phyloP scores from a whole-genome alignment of 23 tunicate species.

The Trididemnum nubilum region DNA sequence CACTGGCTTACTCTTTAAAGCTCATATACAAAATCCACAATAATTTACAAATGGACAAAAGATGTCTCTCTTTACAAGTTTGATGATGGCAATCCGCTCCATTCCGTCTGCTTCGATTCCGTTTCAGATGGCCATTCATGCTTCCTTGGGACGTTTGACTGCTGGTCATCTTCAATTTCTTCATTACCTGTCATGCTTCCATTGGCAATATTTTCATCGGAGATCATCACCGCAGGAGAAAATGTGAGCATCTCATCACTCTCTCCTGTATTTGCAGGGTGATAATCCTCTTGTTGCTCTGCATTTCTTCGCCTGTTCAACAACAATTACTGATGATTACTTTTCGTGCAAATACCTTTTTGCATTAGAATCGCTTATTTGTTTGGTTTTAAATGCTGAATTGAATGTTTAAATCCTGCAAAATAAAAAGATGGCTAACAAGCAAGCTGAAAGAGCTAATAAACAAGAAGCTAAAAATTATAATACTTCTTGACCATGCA shows the following conservation, averaged over 20 bases:
- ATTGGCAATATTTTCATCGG: neutral
- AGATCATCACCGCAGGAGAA: neutral
- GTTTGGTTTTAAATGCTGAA: no score
- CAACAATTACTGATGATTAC: no score
- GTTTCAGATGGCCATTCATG: neutral
- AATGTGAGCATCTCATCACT: conserved; percentile 8
- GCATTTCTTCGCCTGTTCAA: neutral
- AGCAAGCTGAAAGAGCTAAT: no score
- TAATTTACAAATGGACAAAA: neutral
- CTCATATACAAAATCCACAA: neutral
- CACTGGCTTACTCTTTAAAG: no score
- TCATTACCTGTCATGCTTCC: no score
- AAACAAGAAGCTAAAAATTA: no score
- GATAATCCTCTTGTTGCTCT: neutral
- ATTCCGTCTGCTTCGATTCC: neutral
- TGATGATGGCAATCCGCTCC: neutral
- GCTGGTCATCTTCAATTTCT: neutral
- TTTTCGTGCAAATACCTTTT: no score
- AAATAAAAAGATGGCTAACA: no score
- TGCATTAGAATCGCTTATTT: no score
- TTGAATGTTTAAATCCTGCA: no score
- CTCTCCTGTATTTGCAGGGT: conserved; percentile 6
- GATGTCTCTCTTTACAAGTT: neutral
- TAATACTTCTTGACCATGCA: no score
- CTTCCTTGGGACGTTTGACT: neutral